Conservation (phyloP, 2,797 vertebrate genomes). For the Sibirionetta formosa region DNA sequence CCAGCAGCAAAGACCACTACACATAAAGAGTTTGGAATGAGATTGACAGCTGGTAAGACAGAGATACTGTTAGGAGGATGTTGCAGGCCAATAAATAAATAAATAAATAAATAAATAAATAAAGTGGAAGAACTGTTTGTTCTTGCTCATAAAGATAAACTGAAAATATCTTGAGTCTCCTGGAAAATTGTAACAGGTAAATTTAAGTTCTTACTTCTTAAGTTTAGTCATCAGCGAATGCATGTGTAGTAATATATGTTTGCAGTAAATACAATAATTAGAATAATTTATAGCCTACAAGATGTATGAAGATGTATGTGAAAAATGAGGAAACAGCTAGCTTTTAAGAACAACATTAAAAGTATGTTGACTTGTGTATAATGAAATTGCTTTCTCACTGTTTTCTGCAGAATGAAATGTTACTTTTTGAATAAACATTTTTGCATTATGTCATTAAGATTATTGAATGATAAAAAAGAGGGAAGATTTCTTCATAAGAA, state of each 20-base stretch:
- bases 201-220: background rate
- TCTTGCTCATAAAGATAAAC: background rate
- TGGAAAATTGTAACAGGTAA: conserved; percentile 17
- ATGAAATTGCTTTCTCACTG: background rate
- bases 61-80: background rate
- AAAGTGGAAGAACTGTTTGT: background rate
- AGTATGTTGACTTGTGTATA: background rate
- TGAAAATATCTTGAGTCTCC: background rate
- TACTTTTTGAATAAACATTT: background rate
- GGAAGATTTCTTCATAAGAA: background rate
- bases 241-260: background rate
- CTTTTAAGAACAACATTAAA: background rate
- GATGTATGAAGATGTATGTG: background rate
- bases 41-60: background rate
- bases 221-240: background rate
- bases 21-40: conserved; percentile 25
- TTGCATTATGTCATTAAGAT: background rate
- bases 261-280: conserved; percentile 24
- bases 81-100: background rate
- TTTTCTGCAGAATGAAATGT: conserved; percentile 14
- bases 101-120: background rate
- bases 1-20: conserved; percentile 9
- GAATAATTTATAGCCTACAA: background rate
- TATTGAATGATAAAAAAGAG: background rate
- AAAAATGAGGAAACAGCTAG: background rate